Percentiles rank a stretch among this genome's conserved stretches.
Evolutionary conservation across 2,888 invertebrate species (phyloP).

Genomic region (Dyspetes luteomarginatus): DNA sequence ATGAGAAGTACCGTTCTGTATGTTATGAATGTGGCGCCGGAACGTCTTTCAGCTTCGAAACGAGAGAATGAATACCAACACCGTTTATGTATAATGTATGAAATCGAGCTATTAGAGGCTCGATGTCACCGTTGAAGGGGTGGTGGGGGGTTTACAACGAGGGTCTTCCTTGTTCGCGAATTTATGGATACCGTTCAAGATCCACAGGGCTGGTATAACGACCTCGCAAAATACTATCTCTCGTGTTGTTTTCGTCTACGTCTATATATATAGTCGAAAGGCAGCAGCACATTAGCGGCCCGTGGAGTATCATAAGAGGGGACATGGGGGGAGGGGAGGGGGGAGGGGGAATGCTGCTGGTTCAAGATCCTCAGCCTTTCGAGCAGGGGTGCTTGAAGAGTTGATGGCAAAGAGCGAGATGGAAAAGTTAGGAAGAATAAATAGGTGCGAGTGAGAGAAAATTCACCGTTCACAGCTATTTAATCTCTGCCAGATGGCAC

Average conservation of each 20-base stretch:
- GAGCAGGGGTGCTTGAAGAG: constrained; percentile 27
- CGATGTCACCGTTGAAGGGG: constrained; percentile 36
- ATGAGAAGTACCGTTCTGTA: constrained; percentile 6
- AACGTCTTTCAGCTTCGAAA: constrained; percentile 52
- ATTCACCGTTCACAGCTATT: constrained; percentile 45
- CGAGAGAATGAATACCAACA: constrained; percentile 67
- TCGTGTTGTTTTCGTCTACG: constrained; percentile 19
- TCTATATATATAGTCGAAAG: constrained; percentile 31
- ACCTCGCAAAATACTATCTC: constrained; percentile 52
- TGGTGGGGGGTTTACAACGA: background rate
- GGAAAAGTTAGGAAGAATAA: constrained; percentile 39
- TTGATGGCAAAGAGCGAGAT: constrained; percentile 26
- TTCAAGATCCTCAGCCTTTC: too few species aligned
- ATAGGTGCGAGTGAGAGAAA: constrained; percentile 22
- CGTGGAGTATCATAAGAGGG: constrained; percentile 7
- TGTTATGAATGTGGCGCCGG: constrained; percentile 51
- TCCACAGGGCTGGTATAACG: constrained; percentile 58
- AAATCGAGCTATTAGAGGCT: constrained; percentile 67
- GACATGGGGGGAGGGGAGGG: background rate
- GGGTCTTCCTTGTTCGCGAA: constrained; percentile 60
- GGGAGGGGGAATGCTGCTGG: constrained; percentile 34
- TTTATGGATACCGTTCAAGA: constrained; percentile 69
- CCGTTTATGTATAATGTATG: constrained; percentile 70
- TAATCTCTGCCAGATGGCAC: constrained; percentile 33
- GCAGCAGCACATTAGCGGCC: constrained; percentile 50